phyloP scores from a whole-genome alignment of 2,888 invertebrate species.

The Brachynemurus nebulosus region DNA sequence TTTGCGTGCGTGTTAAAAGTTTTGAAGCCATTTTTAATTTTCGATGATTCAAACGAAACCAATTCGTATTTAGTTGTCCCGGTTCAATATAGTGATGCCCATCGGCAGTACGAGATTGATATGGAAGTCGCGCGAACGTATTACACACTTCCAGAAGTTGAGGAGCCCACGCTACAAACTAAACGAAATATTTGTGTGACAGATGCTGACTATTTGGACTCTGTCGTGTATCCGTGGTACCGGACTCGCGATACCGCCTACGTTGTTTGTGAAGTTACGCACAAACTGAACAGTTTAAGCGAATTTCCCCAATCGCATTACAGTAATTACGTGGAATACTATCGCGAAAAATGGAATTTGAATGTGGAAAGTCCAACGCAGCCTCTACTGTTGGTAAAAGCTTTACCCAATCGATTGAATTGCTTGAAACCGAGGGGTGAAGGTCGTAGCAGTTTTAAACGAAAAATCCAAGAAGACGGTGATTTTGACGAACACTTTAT shows the following conservation, averaged over 20 bases:
- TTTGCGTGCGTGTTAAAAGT: slow-evolving; percentile 55
- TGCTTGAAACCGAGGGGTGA: slow-evolving; percentile 39
- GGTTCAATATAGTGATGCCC: slow-evolving; percentile 22
- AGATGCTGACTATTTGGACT: slow-evolving; percentile 47
- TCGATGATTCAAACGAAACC: slow-evolving; percentile 40
- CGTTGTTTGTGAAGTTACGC: slow-evolving; percentile 54
- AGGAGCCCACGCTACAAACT: slow-evolving; percentile 34
- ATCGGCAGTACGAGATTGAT: slow-evolving; percentile 37
- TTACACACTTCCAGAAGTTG: slow-evolving; percentile 27
- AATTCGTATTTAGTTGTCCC: slow-evolving; percentile 39
- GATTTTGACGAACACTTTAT: slow-evolving; percentile 56
- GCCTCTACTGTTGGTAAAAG: slow-evolving; percentile 69
- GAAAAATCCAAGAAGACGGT: slow-evolving; percentile 34
- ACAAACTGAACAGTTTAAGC: slow-evolving; percentile 49
- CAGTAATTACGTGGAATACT: slow-evolving; percentile 60
- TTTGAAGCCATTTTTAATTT: slow-evolving; percentile 45
- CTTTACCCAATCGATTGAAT: slow-evolving; percentile 43
- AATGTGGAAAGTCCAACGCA: slow-evolving; percentile 48
- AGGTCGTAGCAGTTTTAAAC: slow-evolving; percentile 24
- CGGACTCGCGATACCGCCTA: slow-evolving; percentile 39
- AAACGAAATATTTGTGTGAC: slow-evolving; percentile 37
- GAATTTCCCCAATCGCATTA: slow-evolving; percentile 48
- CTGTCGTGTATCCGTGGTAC: slow-evolving; percentile 82
- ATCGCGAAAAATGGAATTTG: slow-evolving; percentile 54
- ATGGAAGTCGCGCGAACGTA: slow-evolving; percentile 42